Percentiles rank a stretch among this genome's conserved stretches.
phyloP scores from a whole-genome alignment of 1,140 invertebrate genomes.

The Dufourea novaeangliae region DNA sequence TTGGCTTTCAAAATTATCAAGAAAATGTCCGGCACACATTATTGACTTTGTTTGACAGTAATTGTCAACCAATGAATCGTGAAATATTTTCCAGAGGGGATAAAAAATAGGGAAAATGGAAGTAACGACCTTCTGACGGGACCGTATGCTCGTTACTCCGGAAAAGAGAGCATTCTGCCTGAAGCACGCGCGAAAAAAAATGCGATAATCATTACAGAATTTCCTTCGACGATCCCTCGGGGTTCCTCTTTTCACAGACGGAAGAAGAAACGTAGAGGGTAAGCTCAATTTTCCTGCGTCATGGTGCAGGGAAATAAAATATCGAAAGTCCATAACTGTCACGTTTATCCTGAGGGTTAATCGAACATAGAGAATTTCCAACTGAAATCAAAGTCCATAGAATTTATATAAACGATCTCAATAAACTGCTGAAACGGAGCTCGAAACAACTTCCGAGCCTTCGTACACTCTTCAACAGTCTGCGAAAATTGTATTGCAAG shows the following conservation, averaged over 20 bases:
- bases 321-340: constrained; percentile 27
- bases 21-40: neutral
- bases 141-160: neutral
- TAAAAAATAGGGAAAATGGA: neutral
- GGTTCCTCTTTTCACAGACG: too few relatives aligned
- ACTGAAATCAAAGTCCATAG: too few relatives aligned
- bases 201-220: constrained; percentile 26
- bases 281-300: neutral
- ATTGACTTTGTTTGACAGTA: neutral
- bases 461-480: too few relatives aligned
- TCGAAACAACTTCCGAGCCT: too few relatives aligned
- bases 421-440: too few relatives aligned
- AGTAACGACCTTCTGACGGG: neutral
- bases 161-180: neutral
- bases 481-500: too few relatives aligned
- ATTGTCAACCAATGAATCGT: too few relatives aligned
- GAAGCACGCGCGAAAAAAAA: constrained; percentile 6
- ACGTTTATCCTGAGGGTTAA: too few relatives aligned
- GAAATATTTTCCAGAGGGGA: too few relatives aligned
- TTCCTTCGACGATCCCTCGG: neutral
- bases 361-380: too few relatives aligned
- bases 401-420: too few relatives aligned
- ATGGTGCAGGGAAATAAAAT: neutral
- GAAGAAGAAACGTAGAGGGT: neutral
- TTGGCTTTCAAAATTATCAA: neutral